Base-by-base conservation (phyloP, 2,888 invertebrate genomes). In the Leptarthrus brevirostris region DNA sequence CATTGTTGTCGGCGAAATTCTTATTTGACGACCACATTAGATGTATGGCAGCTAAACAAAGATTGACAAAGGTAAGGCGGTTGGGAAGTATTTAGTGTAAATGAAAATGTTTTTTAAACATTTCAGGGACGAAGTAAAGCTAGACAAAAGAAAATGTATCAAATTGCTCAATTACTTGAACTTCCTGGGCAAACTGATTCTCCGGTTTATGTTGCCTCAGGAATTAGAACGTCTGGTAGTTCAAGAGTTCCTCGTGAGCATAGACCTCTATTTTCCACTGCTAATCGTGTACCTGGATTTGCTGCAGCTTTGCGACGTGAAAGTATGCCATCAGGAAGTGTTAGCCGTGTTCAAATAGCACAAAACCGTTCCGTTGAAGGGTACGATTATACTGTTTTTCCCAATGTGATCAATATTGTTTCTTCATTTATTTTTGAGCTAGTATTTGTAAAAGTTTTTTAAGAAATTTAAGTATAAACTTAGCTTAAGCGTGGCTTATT, bases 21-120 rank as follows among this genome's bases (percentile, higher is more conserved):
- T 90, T 98, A 75, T 99, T 99, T 83, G 98, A 99, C 82, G 99
- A 99, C 86, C 98, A 98, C 83, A 99, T 99, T 78, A 89, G 98
- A 30, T 98, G 98, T 82, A 97, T 98, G 97, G 98, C 98, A 16
- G 98, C 98, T 22, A 98, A 98, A 81, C 98, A 98, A 84, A 84
- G 91, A 47, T 85, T 92, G 4, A 90, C 91, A 1, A 92, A 94
- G 93, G 93, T 93, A 82, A 76, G 2, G 36, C n/a, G n/a, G n/a
- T n/a, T n/a, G n/a, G n/a, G n/a, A n/a, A n/a, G n/a, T n/a, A 72
- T 52, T 64, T 30, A 52, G 24, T n/a, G n/a, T n/a, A n/a, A n/a
- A n/a, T n/a, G n/a, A n/a, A n/a, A n/a, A n/a, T n/a, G n/a, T n/a
- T n/a, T 22, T 12, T 71, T 24, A 22, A 2, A 34, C 16, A 52